phyloP scores from a whole-genome alignment of 2,113 vertebrate genomes.

The Dicaeum eximium region DNA sequence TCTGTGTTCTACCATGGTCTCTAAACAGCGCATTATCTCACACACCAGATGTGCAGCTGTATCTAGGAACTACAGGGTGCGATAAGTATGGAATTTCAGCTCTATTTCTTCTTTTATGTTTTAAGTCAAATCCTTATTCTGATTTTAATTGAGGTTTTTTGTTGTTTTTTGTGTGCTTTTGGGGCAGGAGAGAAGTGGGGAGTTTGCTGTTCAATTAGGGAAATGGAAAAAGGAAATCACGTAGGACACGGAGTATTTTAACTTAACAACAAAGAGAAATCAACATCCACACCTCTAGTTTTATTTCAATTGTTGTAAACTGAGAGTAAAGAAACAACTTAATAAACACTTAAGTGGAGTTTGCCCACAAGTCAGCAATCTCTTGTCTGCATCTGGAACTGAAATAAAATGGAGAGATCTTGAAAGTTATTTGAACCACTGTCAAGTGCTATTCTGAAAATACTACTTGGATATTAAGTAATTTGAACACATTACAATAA shows the following conservation, averaged over 20 bases:
- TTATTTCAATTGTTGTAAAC: slow-evolving; percentile 1
- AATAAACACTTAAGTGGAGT: neutral
- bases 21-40: slow-evolving; percentile 41
- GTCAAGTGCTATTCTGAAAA: neutral
- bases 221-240: neutral
- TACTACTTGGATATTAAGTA: neutral
- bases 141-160: slow-evolving; percentile 5
- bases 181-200: neutral
- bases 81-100: slow-evolving; percentile 15
- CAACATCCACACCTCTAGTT: slow-evolving; percentile 2
- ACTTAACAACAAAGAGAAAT: neutral
- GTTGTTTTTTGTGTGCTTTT: neutral
- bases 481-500: neutral
- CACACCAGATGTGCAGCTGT: slow-evolving; percentile 9
- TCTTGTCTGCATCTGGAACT: neutral
- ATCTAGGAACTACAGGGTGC: slow-evolving; percentile 17
- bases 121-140: neutral
- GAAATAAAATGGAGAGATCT: neutral
- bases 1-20: neutral
- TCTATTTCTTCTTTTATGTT: slow-evolving; percentile 31
- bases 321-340: neutral
- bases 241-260: neutral
- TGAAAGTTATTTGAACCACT: neutral
- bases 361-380: neutral
- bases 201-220: neutral